Percentiles rank a stretch among this genome's conserved stretches.
phyloP scores from a whole-genome alignment of 2,113 vertebrate genomes.

The Sisor rabdophorus region DNA sequence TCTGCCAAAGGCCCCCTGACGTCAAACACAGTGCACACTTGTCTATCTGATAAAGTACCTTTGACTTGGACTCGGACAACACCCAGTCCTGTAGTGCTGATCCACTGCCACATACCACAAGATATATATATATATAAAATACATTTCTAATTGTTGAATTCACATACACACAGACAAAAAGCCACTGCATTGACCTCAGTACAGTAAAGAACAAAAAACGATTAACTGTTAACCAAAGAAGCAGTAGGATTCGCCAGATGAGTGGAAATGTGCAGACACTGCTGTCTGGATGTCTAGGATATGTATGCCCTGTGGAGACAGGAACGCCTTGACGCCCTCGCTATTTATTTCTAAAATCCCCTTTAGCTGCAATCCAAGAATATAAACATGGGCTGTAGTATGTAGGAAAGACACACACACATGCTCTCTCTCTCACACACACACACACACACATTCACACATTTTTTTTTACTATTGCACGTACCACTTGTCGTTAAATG shows the following conservation, averaged over 20 bases:
- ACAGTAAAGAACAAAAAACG: not conserved
- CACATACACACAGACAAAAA: not conserved
- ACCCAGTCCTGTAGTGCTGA: not conserved
- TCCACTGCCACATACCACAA: not conserved
- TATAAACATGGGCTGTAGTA: not conserved
- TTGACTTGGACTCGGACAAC: not conserved
- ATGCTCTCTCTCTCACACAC: not conserved
- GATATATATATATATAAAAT: not conserved
- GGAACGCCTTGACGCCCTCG: not conserved
- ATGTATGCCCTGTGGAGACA: conserved; percentile 19
- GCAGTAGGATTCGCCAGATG: conserved; percentile 3
- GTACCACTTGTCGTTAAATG: not conserved
- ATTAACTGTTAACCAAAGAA: not conserved
- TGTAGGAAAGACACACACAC: not conserved
- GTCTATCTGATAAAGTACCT: conserved; percentile 25
- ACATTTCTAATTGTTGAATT: too few relatives aligned
- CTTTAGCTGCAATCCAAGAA: not conserved
- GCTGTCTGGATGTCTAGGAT: conserved; percentile 3
- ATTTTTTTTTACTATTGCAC: too few relatives aligned
- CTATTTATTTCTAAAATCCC: conserved; percentile 16
- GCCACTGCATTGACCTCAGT: not conserved
- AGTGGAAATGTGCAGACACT: conserved; percentile 26
- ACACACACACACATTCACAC: not conserved
- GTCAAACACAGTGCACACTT: conserved; percentile 24
- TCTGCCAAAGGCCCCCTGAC: conserved; percentile 10